Conservation (phyloP, 2,888 invertebrate genomes). For the Drosophila paramelanica region DNA sequence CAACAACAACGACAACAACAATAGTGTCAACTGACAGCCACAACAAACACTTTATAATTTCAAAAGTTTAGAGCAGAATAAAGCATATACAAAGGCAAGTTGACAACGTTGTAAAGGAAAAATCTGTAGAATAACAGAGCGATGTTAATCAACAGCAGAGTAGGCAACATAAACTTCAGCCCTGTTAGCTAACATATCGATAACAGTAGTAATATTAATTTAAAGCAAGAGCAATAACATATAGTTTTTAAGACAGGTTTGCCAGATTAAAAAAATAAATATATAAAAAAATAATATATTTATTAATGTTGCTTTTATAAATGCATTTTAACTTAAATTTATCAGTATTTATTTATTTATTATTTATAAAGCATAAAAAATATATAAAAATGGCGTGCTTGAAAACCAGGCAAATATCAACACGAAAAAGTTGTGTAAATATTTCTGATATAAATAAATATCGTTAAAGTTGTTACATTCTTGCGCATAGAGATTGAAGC, state of each 20-base stretch:
- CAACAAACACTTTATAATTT: slow-evolving; percentile 39
- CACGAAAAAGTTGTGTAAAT: slow-evolving; percentile 35
- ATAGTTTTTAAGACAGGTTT: too few relatives aligned
- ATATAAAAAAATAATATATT: too few relatives aligned
- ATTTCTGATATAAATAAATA: slow-evolving; percentile 18
- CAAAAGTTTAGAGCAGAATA: slow-evolving; percentile 20
- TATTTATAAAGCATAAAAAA: too few relatives aligned
- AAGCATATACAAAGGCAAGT: not conserved
- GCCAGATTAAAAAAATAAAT: too few relatives aligned
- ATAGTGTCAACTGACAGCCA: slow-evolving; percentile 17
- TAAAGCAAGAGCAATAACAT: too few relatives aligned
- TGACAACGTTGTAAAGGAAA: slow-evolving; percentile 2
- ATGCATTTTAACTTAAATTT: too few relatives aligned
- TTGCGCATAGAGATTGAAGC: not conserved
- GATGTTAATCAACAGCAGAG: not conserved
- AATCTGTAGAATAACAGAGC: slow-evolving; percentile 35
- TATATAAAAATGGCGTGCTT: slow-evolving; percentile 19
- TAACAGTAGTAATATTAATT: too few relatives aligned
- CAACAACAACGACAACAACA: slow-evolving; percentile 12
- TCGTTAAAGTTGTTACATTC: slow-evolving; percentile 9
- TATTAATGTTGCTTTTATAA: too few relatives aligned
- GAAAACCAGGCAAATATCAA: not conserved
- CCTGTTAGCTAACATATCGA: too few relatives aligned
- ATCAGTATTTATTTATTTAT: too few relatives aligned
- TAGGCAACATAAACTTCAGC: not conserved